These are phyloP conservation scores for Neria commutata DNA, from an alignment of 2,888 invertebrate genomes.

Conservation along the genomic window DNA sequence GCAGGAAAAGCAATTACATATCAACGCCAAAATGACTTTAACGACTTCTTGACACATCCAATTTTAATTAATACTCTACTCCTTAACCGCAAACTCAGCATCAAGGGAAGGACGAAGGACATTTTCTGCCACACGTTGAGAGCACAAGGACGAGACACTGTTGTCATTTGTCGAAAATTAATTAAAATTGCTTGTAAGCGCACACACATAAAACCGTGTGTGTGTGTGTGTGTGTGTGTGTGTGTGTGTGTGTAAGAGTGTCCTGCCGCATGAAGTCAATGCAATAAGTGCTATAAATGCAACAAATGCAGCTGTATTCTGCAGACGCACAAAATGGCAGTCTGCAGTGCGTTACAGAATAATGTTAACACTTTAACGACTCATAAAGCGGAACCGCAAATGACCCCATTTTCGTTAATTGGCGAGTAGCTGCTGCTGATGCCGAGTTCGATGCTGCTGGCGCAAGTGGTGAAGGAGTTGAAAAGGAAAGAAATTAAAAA, in stretches of 20 bases:
- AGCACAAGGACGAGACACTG: background rate
- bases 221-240: too few relatives aligned
- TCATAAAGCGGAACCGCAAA: conserved; percentile 4
- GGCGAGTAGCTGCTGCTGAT: background rate
- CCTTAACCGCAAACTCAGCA: background rate
- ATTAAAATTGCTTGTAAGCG: too few relatives aligned
- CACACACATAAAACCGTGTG: too few relatives aligned
- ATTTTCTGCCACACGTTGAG: background rate
- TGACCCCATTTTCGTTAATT: background rate
- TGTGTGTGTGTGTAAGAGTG: too few relatives aligned
- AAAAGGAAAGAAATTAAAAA: background rate
- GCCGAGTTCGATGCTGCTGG: background rate
- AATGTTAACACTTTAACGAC: conserved; percentile 9
- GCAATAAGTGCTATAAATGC: too few relatives aligned
- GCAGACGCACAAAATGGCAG: too few relatives aligned
- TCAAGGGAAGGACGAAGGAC: background rate
- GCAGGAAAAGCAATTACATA: too few relatives aligned
- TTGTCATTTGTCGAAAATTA: background rate
- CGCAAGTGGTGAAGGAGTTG: background rate
- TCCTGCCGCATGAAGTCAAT: too few relatives aligned
- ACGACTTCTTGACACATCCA: background rate
- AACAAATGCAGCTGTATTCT: too few relatives aligned
- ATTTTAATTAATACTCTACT: background rate
- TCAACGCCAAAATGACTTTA: too few relatives aligned
- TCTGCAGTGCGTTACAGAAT: background rate